These are phyloP conservation scores for Malurus cyaneus DNA, from an alignment of 2,113 vertebrate genomes.

Conservation along the genomic window DNA sequence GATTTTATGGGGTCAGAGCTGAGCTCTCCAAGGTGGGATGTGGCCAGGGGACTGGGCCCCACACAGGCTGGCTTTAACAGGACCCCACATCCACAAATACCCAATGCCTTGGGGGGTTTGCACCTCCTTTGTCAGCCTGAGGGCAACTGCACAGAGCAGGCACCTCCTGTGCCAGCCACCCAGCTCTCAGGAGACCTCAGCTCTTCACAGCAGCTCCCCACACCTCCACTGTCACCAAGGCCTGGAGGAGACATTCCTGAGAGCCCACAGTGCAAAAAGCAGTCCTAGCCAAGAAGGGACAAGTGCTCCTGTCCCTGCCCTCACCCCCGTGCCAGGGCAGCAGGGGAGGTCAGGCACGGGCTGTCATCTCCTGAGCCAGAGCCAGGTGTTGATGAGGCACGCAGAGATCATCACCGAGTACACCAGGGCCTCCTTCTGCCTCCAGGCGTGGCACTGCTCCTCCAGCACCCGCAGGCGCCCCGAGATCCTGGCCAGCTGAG, in stretches of 20 bases:
- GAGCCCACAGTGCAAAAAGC: not conserved
- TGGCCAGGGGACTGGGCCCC: not conserved
- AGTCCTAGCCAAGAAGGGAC: not conserved
- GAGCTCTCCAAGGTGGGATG: not conserved
- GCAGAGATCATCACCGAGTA: slow-evolving; percentile 72
- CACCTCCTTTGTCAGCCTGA: not conserved
- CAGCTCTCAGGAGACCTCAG: not conserved
- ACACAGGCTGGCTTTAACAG: not conserved
- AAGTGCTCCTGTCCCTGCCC: not conserved
- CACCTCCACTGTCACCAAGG: not conserved
- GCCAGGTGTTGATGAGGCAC: slow-evolving; percentile 77
- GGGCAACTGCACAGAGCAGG: not conserved
- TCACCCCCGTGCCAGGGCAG: not conserved
- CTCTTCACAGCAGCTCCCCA: not conserved
- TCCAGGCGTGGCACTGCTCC: slow-evolving; percentile 58
- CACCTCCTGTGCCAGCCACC: not conserved
- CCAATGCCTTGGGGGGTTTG: accelerated
- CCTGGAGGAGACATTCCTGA: not conserved
- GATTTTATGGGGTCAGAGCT: not conserved
- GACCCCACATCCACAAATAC: not conserved
- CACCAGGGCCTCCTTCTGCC: slow-evolving; percentile 71
- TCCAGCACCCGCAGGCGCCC: slow-evolving; percentile 72
- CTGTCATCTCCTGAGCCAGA: slow-evolving; percentile 75
- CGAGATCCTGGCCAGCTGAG: slow-evolving; percentile 75
- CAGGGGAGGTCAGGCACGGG: accelerated